Conservation (phyloP, 2,888 invertebrate species). For the Frankliniella intonsa region DNA sequence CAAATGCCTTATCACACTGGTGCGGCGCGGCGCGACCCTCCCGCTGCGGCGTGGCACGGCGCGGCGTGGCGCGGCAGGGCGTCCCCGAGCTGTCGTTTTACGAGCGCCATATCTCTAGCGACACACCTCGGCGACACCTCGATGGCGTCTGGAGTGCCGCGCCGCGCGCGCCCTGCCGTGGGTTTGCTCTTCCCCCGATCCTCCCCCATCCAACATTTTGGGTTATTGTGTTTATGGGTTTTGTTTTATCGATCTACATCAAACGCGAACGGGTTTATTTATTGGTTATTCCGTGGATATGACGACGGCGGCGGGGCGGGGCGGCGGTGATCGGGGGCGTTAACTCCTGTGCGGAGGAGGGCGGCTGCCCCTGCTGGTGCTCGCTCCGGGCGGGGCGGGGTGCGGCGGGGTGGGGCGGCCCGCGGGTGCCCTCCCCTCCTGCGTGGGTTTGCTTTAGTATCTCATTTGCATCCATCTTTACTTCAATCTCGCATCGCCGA, state of each 20-base stretch:
- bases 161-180: background rate
- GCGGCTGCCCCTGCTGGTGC: background rate
- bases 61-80: background rate
- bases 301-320: too few species aligned
- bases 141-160: background rate
- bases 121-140: too few species aligned
- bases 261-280: too few species aligned
- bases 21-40: background rate
- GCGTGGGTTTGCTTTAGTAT: background rate
- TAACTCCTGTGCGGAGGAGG: background rate
- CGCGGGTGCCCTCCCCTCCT: background rate
- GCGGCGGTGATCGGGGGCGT: too few species aligned
- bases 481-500: background rate
- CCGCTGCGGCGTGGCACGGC: background rate
- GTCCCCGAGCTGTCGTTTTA: background rate
- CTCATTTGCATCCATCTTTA: constrained; percentile 25
- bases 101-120: too few species aligned
- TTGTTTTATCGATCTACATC: too few species aligned
- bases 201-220: too few species aligned
- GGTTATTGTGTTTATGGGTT: too few species aligned
- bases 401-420: background rate
- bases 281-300: too few species aligned
- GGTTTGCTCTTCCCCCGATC: too few species aligned
- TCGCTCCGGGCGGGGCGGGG: background rate
- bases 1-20: background rate